Conservation (phyloP, 2,797 vertebrate genomes). For the Peromyscus attwateri region DNA sequence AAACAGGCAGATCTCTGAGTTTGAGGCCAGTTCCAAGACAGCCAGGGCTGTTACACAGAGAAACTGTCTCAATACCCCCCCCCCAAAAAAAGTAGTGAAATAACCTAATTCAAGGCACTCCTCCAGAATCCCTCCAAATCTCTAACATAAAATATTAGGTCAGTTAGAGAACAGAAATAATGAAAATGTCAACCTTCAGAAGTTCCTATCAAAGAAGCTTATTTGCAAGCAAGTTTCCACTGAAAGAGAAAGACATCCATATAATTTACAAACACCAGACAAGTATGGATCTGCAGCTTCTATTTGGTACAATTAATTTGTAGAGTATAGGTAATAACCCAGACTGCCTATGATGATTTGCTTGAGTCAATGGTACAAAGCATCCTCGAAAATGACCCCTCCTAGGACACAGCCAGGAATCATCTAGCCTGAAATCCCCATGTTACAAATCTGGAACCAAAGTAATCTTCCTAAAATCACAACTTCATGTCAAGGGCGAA, state of each 20-base stretch:
- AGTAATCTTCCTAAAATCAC: background rate
- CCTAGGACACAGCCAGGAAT: background rate
- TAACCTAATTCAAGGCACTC: background rate
- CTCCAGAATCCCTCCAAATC: constrained; percentile 41
- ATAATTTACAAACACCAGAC: background rate
- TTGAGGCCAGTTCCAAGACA: background rate
- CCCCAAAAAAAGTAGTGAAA: background rate
- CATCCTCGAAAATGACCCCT: background rate
- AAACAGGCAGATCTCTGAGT: background rate
- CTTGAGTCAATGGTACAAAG: background rate
- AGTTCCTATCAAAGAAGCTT: background rate
- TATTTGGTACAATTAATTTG: background rate
- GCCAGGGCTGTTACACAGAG: too few relatives aligned
- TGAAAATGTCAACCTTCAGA: background rate
- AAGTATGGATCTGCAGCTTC: background rate
- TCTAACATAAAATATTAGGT: constrained; percentile 2
- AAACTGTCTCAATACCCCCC: background rate
- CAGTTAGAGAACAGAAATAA: background rate
- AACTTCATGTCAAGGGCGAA: background rate
- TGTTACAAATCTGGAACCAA: constrained; percentile 10
- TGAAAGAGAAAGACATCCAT: constrained; percentile 6
- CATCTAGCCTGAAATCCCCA: background rate
- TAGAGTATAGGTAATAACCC: background rate
- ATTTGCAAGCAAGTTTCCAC: constrained; percentile 3
- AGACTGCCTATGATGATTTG: background rate